A percentile compares a stretch with the other conserved stretches of the same genome.
Evolutionary conservation across 1,140 invertebrate species (phyloP).

Genomic region (Drosophila navojoa): DNA sequence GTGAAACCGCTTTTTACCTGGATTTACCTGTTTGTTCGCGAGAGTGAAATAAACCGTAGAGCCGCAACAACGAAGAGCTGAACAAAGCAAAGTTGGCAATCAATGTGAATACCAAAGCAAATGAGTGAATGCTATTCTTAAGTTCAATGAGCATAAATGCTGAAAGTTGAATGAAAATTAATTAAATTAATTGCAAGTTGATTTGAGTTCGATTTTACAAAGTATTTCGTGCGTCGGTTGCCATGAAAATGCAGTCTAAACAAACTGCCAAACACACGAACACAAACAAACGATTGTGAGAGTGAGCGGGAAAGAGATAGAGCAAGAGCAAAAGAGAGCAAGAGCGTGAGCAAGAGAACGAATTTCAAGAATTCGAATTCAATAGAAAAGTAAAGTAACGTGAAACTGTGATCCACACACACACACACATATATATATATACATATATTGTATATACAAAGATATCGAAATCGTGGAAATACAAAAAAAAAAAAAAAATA

Average conservation of each 20-base stretch:
- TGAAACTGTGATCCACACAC: constrained; percentile 35
- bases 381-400: constrained; percentile 27
- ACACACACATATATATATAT: constrained; percentile 2
- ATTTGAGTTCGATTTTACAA: constrained; percentile 17
- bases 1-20: constrained; percentile 69
- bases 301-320: constrained; percentile 3
- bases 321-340: background rate
- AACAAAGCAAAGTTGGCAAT: constrained; percentile 40
- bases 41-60: constrained; percentile 42
- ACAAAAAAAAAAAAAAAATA: constrained; percentile 43
- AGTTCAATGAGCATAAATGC: background rate
- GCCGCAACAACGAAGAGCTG: constrained; percentile 18
- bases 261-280: constrained; percentile 46
- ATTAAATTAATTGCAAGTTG: constrained; percentile 21
- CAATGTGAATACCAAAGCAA: constrained; percentile 13
- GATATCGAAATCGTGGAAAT: background rate
- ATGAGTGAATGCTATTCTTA: constrained; percentile 34
- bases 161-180: constrained; percentile 4
- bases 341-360: background rate
- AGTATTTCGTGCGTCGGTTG: constrained; percentile 45
- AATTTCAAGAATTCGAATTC: constrained; percentile 29
- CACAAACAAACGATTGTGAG: constrained; percentile 40
- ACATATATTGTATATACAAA: background rate
- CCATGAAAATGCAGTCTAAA: constrained; percentile 81
- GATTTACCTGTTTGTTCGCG: constrained; percentile 64